Conservation (phyloP, 2,113 vertebrate species). For the Ciconia maguari region DNA sequence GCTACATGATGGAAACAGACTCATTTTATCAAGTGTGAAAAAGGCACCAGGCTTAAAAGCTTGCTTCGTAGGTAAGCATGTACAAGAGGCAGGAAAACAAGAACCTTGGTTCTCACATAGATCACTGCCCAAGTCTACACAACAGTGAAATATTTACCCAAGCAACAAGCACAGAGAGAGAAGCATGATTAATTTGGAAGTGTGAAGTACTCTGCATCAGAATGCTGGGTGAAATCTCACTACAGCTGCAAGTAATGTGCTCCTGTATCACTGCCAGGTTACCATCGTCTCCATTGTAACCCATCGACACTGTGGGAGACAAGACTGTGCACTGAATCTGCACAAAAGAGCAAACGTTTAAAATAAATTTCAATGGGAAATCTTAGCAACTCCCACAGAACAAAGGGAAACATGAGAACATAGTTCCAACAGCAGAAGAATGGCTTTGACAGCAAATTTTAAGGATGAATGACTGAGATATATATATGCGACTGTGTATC, state of each 20-base stretch:
- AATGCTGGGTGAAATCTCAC: constrained; percentile 15
- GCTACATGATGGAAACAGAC: constrained; percentile 22
- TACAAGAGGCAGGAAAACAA: neutral
- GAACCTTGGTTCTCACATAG: neutral
- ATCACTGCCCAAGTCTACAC: neutral
- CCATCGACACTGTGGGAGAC: constrained; percentile 39
- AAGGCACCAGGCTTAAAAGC: neutral
- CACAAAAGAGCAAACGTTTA: constrained; percentile 47
- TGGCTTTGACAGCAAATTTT: constrained; percentile 44
- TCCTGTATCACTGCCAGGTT: constrained; percentile 63
- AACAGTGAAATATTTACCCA: constrained; percentile 12
- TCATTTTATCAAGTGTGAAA: constrained; percentile 41
- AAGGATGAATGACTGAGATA: constrained; percentile 37
- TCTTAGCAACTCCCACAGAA: constrained; percentile 57
- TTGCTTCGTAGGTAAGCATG: neutral
- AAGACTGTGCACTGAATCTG: neutral
- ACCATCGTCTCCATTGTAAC: constrained; percentile 47
- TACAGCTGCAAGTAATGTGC: constrained; percentile 62
- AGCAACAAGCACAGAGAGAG: neutral
- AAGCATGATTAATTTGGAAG: constrained; percentile 29
- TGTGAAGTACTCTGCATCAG: neutral
- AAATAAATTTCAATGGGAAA: constrained; percentile 60
- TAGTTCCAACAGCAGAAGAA: constrained; percentile 44
- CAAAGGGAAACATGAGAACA: constrained; percentile 59
- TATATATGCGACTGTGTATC: neutral